Percentiles rank a stretch among this genome's conserved stretches.
Conservation (phyloP, 2,797 vertebrate genomes). For the Clamator glandarius region DNA sequence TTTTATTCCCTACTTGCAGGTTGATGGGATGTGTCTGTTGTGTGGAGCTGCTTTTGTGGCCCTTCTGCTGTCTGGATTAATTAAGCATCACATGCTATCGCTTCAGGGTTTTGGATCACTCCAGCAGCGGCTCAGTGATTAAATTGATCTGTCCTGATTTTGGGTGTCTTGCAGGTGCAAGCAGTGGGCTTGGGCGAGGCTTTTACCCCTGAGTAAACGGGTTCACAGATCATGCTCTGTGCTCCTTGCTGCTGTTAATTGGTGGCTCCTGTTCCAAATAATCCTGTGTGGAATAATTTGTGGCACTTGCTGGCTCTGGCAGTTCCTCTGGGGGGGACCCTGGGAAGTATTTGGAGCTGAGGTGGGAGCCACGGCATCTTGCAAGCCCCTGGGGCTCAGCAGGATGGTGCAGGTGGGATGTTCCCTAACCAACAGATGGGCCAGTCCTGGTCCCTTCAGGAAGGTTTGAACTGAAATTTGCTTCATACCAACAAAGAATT, state of each 20-base stretch:
- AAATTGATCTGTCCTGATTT: rapidly evolving
- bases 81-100: rapidly evolving
- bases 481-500: rapidly evolving
- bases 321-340: not conserved
- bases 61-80: not conserved
- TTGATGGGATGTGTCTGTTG: rapidly evolving
- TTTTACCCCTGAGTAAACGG: no score
- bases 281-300: not conserved
- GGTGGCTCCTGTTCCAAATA: not conserved
- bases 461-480: not conserved
- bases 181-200: not conserved
- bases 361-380: not conserved
- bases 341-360: not conserved
- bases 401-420: not conserved
- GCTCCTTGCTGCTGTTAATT: rapidly evolving
- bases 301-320: not conserved
- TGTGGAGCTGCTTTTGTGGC: rapidly evolving
- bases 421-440: not conserved
- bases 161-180: not conserved
- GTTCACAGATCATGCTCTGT: rapidly evolving
- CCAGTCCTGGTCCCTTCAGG: not conserved
- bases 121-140: rapidly evolving
- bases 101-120: rapidly evolving
- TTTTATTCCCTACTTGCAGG: rapidly evolving
- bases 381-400: not conserved